These are phyloP conservation scores for Sarcophaga rosellei DNA, from an alignment of 2,888 invertebrate species.

Conservation along the genomic window DNA sequence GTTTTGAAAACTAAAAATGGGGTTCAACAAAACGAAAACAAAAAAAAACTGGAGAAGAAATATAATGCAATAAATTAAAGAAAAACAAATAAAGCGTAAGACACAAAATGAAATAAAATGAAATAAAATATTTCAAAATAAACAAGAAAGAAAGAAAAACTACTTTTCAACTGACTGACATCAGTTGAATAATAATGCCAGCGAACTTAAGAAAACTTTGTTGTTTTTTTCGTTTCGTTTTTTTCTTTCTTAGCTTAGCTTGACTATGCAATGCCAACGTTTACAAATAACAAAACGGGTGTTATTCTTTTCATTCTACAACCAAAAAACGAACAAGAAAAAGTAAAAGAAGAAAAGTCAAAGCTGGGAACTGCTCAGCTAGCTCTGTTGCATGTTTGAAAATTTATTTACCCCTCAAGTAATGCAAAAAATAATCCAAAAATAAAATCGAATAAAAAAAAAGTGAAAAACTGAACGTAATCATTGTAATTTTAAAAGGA, in stretches of 20 bases:
- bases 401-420: conserved; percentile 55
- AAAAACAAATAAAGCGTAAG: not conserved
- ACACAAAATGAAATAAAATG: no score
- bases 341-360: conserved; percentile 21
- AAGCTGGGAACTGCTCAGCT: not conserved
- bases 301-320: not conserved
- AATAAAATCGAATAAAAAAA: not conserved
- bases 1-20: conserved; percentile 39
- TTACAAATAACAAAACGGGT: conserved; percentile 4
- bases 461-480: conserved; percentile 73
- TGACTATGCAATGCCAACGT: conserved; percentile 37
- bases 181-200: conserved; percentile 69
- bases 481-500: conserved; percentile 80
- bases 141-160: conserved; percentile 36
- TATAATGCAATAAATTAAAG: conserved; percentile 47
- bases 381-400: conserved; percentile 50
- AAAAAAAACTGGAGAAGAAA: not conserved
- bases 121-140: not conserved
- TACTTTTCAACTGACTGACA: conserved; percentile 66
- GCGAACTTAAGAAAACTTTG: conserved; percentile 51
- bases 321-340: no score
- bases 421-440: not conserved
- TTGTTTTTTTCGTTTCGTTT: not conserved
- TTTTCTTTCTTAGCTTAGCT: not conserved
- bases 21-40: not conserved